Evolutionary conservation across 2,797 vertebrate species (phyloP), one percentile per base, ranked within the genome.

Genomic region (Tragopan temminckii): DNA sequence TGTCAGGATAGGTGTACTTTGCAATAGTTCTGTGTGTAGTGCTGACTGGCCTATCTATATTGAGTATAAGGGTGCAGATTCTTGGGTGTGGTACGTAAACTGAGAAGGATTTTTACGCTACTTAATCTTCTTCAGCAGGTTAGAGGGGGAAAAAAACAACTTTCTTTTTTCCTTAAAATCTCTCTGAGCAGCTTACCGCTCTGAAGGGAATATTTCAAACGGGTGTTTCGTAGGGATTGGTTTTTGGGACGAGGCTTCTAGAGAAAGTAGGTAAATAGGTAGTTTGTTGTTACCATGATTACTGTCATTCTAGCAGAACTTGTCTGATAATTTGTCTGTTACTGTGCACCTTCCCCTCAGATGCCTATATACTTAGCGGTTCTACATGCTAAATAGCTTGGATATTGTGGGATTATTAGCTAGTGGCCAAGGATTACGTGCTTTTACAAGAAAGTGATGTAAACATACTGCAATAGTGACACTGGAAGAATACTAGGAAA

Each of bases 341-440:
- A 35, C 15, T 58, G 19, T 31, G 27, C 25, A 58, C 13, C 29
- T 79, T 89, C 80, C 69, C 89, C 59, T 84, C 12, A 21, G 40
- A 72, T 38, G 68, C 38, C 46, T 76, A 38, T 93, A 20, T 83
- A 45, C 43, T 80, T 82, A 58, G 27, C 53, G 86, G 35, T 67
- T 78, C n/a, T 36, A 8, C 36, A 7, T 7, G 3, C 63, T 84
- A 61, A 91, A 78, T 88, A 74, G 45, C 69, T 75, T 80, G 88
- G 59, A 61, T 96, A 55, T 94, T 94, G 93, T 63, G 87, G 42
- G 87, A 88, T 84, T 94, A 84, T 50, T 55, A 84, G 20, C 69
- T 93, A 43, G 27, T 33, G 50, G 72, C 53, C 31, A 55, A 69
- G 62, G 36, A 63, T 91, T 25, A 27, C 42, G 20, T 9, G 29